Base-by-base conservation (phyloP, 2,888 invertebrate genomes). In the Dilophus febrilis region DNA sequence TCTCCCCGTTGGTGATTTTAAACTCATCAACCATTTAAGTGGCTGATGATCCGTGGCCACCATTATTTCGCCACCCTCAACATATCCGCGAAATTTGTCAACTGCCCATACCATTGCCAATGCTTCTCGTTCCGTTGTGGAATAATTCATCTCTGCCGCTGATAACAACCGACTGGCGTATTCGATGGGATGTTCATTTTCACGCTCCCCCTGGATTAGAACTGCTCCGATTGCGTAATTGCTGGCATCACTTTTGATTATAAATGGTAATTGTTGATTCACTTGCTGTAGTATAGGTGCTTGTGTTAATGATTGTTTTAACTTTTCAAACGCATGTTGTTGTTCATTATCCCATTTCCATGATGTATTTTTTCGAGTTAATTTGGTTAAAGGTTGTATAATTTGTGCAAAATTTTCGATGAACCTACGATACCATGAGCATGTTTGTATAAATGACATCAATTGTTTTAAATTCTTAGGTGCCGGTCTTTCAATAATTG, bases 21-120 rank as follows among this genome's bases (percentile, higher is more conserved):
- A n/a, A 1, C 49, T 46, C 41, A 56, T 47, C 3, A 66, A 43
- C 56, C 59, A 63, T 30, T 50, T 47, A 3, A 67, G 46, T 0
- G 62, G 58, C 41, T 61, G 56, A 41, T 66, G 66, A 42, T 67
- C 66, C 0, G 61, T 64, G 5, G 53, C 44, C 0, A 65, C 46
- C 2, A 47, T 47, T 14, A 63, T 57, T 1, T 46, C 36, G 5
- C 50, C 29, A 1, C 57, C 54, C 38, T 60, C 58, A 1, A 66
- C 45, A 42, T 59, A 66, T 1, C 54, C 55, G 16, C 58, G 42
- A 42, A 60, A 64, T 42, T 61, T 60, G 5, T 49, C 35, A 0
- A 59, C 44, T 4, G 55, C 54, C 48, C 49, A 61, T 7, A 47
- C 44, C 3, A 47, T 44, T 53, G 11, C 45, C 7, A 57, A 43